phyloP scores from a whole-genome alignment of 2,888 invertebrate species.

The Eupithecia pulchellata region DNA sequence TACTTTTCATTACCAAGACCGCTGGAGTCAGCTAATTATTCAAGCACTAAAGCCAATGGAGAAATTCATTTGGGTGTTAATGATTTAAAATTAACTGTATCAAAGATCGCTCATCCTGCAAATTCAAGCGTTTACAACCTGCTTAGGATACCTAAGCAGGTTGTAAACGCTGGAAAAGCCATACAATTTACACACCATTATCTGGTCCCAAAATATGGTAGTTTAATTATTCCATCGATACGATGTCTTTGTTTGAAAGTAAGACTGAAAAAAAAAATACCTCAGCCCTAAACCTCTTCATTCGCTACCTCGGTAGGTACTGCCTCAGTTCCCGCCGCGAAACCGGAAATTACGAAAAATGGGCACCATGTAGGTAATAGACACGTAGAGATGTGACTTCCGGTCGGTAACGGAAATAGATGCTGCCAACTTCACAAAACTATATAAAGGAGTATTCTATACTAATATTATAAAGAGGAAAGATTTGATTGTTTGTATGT shows the following conservation, averaged over 20 bases:
- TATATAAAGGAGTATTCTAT: slow-evolving; percentile 13
- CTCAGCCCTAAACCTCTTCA: slow-evolving; percentile 10
- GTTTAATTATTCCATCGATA: neutral
- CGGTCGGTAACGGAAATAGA: slow-evolving; percentile 30
- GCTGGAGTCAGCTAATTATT: slow-evolving; percentile 41
- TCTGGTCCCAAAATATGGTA: neutral
- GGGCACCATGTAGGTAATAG: slow-evolving; percentile 54
- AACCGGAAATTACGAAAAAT: slow-evolving; percentile 65
- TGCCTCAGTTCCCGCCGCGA: slow-evolving; percentile 33
- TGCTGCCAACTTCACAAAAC: slow-evolving; percentile 22
- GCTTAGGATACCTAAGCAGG: too few species aligned
- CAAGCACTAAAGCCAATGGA: slow-evolving; percentile 33
- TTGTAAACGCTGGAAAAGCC: too few species aligned
- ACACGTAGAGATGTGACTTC: slow-evolving; percentile 50
- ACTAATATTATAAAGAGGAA: too few species aligned
- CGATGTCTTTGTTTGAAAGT: neutral
- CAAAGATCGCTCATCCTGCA: too few species aligned
- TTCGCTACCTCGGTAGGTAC: slow-evolving; percentile 28
- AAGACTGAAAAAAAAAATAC: neutral
- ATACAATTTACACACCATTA: too few species aligned
- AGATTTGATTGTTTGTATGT: too few species aligned
- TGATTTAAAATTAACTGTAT: slow-evolving; percentile 24
- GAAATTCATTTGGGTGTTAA: slow-evolving; percentile 33
- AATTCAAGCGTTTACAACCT: too few species aligned
- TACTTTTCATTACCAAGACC: slow-evolving; percentile 42